These are phyloP conservation scores for Aplysina aerophoba DNA, from an alignment of 37 sponge, comb jelly and placozoan genomes.

Conservation along the genomic window DNA sequence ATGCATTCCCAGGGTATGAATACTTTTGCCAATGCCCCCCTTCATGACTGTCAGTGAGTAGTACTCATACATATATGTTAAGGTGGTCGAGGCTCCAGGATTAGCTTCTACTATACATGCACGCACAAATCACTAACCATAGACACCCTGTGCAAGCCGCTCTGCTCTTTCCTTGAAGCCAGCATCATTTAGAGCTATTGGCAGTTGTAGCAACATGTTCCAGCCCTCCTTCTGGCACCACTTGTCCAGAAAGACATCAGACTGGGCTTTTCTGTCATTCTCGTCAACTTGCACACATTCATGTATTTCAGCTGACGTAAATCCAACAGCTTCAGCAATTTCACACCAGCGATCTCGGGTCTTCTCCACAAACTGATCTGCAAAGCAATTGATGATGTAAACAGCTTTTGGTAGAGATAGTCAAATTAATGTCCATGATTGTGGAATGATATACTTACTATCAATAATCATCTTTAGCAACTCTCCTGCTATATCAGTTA, in stretches of 20 bases:
- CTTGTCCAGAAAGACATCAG: background rate
- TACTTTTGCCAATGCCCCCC: too few relatives aligned
- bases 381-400: too few relatives aligned
- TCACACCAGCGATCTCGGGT: background rate
- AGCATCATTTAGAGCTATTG: background rate
- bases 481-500: background rate
- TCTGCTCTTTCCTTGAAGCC: background rate
- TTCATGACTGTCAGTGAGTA: too few relatives aligned
- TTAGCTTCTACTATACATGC: too few relatives aligned
- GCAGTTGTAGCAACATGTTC: background rate
- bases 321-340: constrained; percentile 3
- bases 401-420: too few relatives aligned
- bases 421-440: too few relatives aligned
- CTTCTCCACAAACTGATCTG: background rate
- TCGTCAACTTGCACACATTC: background rate
- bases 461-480: too few relatives aligned
- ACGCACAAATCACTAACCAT: background rate
- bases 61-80: too few relatives aligned
- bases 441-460: too few relatives aligned
- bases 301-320: background rate
- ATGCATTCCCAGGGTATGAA: too few relatives aligned
- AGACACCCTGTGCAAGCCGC: background rate
- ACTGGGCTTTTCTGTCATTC: background rate
- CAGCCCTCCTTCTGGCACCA: constrained; percentile 4
- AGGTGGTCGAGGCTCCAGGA: too few relatives aligned